Evolutionary conservation across 2,113 vertebrate species (phyloP).

Genomic region (Anser cygnoides): DNA sequence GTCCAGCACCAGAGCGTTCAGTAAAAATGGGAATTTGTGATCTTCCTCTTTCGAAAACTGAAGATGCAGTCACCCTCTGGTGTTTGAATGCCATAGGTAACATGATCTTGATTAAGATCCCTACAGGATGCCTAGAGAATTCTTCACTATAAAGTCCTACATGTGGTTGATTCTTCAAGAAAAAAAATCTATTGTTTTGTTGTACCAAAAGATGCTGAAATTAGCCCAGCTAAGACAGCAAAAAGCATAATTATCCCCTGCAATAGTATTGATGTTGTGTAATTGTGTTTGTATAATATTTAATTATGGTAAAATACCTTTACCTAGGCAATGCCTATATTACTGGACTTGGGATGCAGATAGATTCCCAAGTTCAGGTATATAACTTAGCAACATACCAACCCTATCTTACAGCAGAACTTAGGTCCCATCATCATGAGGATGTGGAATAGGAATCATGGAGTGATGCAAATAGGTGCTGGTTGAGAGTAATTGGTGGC

Average conservation of each 20-base stretch:
- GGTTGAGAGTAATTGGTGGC: neutral
- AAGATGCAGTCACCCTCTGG: neutral
- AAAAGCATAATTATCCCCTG: neutral
- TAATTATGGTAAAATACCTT: neutral
- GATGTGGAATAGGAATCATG: neutral
- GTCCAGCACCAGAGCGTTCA: neutral
- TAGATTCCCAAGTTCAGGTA: neutral
- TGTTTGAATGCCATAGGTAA: neutral
- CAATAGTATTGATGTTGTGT: neutral
- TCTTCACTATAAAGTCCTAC: neutral
- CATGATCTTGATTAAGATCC: neutral
- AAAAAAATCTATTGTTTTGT: neutral
- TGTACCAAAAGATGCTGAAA: neutral
- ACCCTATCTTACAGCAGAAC: neutral
- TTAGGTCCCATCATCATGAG: neutral
- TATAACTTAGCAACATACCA: neutral
- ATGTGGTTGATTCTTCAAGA: neutral
- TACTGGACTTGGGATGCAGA: neutral
- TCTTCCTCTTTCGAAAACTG: neutral
- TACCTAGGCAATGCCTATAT: accelerated
- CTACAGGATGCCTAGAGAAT: neutral
- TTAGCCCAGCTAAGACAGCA: neutral
- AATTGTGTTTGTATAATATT: neutral
- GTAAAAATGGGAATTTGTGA: neutral
- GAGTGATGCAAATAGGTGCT: neutral